These are phyloP conservation scores for Osmerus mordax DNA, from an alignment of 2,113 vertebrate genomes.

Conservation along the genomic window DNA sequence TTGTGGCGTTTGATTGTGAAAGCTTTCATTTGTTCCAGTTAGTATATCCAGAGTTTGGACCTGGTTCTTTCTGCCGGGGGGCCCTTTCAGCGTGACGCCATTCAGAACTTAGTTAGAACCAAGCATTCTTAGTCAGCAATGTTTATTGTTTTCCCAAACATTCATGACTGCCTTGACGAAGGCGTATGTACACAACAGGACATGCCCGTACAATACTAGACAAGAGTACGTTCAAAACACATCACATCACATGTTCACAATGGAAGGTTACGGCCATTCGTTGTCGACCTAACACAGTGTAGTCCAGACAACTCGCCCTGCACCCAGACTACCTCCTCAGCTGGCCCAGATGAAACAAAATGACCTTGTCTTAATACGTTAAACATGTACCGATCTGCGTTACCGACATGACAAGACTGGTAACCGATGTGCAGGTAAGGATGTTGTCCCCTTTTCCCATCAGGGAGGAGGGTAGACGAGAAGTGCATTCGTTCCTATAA, in stretches of 20 bases:
- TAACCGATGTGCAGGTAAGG: too few species aligned
- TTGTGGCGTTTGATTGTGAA: not conserved
- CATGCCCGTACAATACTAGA: constrained; percentile 26
- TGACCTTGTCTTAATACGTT: too few species aligned
- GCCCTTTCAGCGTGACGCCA: too few species aligned
- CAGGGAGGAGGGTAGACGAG: too few species aligned
- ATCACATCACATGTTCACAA: constrained; percentile 21
- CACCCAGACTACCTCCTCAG: too few species aligned
- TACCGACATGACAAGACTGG: too few species aligned
- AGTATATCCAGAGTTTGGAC: not conserved
- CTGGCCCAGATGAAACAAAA: too few species aligned
- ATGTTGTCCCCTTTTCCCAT: too few species aligned
- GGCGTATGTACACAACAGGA: constrained; percentile 30
- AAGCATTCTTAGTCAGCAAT: not conserved
- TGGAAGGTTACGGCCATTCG: not conserved
- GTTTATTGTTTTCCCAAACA: constrained; percentile 26
- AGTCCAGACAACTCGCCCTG: too few species aligned
- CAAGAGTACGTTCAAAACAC: constrained; percentile 7
- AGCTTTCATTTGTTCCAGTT: not conserved
- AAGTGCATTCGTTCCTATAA: too few species aligned
- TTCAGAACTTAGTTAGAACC: too few species aligned
- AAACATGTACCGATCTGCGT: too few species aligned
- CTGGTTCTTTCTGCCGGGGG: not conserved
- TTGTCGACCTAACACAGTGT: not conserved
- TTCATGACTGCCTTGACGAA: constrained; percentile 31